Evolutionary conservation across 1,140 invertebrate genomes (phyloP).

Genomic region (Lanistes nyassanus): DNA sequence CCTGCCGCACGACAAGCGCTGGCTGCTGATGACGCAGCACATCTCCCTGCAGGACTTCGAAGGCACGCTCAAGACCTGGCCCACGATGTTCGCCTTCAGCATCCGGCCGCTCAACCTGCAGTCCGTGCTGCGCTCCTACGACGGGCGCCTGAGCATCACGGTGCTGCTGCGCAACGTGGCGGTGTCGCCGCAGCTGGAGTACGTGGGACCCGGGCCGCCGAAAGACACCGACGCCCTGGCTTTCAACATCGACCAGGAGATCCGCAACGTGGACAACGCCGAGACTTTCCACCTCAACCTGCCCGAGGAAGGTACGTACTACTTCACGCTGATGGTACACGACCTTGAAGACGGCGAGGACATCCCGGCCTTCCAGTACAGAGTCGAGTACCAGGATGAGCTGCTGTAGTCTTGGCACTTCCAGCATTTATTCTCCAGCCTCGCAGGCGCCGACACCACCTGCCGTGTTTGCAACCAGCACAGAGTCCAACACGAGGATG

Average conservation of each 20-base stretch:
- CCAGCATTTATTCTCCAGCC: too few relatives aligned
- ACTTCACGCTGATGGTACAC: slow-evolving; percentile 54
- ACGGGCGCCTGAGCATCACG: slow-evolving; percentile 54
- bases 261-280: slow-evolving; percentile 54
- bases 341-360: slow-evolving; percentile 53
- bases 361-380: slow-evolving; percentile 55
- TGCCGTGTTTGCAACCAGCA: too few relatives aligned
- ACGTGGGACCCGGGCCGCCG: slow-evolving; percentile 50
- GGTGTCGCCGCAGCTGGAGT: slow-evolving; percentile 53
- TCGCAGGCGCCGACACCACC: too few relatives aligned
- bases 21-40: slow-evolving; percentile 52
- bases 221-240: slow-evolving; percentile 45
- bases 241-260: slow-evolving; percentile 56
- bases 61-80: slow-evolving; percentile 55
- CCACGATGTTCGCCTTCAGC: slow-evolving; percentile 59
- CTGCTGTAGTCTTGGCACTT: slow-evolving; percentile 37
- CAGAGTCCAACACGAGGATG: too few relatives aligned
- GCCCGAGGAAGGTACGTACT: slow-evolving; percentile 57
- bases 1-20: slow-evolving; percentile 54
- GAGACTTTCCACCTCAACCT: slow-evolving; percentile 58
- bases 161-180: slow-evolving; percentile 52
- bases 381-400: slow-evolving; percentile 55
- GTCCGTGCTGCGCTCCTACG: slow-evolving; percentile 53
- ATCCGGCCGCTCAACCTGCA: slow-evolving; percentile 57
- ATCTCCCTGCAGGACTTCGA: slow-evolving; percentile 49